Base-by-base conservation (phyloP, 2,797 vertebrate species). In the Champsocephalus gunnari region DNA sequence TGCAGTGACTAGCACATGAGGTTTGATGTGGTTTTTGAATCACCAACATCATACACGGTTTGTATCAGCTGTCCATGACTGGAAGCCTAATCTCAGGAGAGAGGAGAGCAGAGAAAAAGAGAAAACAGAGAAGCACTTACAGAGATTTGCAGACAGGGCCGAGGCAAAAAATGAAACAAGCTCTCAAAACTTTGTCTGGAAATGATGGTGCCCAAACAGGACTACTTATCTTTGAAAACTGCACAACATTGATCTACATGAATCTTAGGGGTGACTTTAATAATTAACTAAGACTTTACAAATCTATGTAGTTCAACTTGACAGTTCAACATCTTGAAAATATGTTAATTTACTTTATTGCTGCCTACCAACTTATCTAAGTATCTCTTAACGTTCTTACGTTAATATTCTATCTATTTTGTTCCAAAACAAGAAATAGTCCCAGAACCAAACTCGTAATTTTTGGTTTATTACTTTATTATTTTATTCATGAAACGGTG, bases 1-100 rank as follows among this genome's bases (percentile, higher is more conserved):
- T 38, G 47, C 75, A 63, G 74, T 87, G 89, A 90, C 87, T 88
- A 66, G 75, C 21, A 47, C 73, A 6, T 5, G 62, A 59, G 67
- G 71, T 82, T 80, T 84, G 73, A 85, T 89, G 88, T 89, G 84
- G 86, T 90, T 85, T 84, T 83, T 76, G 78, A 86, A 84, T 89
- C 72, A 66, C 45, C 58, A 13, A 61, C 69, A 66, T 80, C 72
- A 79, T 68, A 76, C 58, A 71, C 12, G 14, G 71, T 72, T 71
- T 68, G 49, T 57, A 84, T 87, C 82, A 77, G 84, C 81, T 81
- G 84, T 64, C 77, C 73, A 79, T 82, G 58, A 85, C 84, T 82
- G 78, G 79, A 88, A 89, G 80, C 49, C 76, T 88, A 82, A 82
- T 83, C 84, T 89, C 79, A 58, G 48, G 82, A 74, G 87, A 89